Base-by-base conservation (phyloP, 2,797 vertebrate species). In the Sphenodon punctatus region DNA sequence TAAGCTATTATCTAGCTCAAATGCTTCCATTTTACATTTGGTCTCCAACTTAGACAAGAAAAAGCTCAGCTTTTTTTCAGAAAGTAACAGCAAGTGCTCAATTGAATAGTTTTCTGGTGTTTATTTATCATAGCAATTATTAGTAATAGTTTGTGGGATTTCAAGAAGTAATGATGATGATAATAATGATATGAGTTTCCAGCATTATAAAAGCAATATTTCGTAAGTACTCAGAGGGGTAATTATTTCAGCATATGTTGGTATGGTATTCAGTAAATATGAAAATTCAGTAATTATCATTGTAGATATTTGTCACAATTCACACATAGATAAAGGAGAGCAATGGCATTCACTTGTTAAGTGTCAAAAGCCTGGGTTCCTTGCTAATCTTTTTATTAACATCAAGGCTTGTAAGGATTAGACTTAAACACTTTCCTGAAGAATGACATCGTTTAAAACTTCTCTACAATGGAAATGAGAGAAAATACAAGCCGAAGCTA, bases 151-250 rank as follows among this genome's bases (percentile, higher is more conserved):
- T 27, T 53, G 8, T 53, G 49, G 15, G 16, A 53, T 53, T 51
- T 53, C n/a, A 27, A 53, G 15, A 30, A 53, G 53, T 51, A 77
- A 49, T 8, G 22, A 32, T 59, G 22, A 49, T 34, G 46, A 23
- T 38, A 45, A 12, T 5, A 77, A 56, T 25, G 2, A 53, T 41
- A 11, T 64, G 43, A 14, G 14, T 49, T 23, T 69, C 2, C 10
- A 19, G 53, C 17, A 51, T 75, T 8, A 42, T 49, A 73, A 80
- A 27, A 55, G 74, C 67, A 55, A 32, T 56, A 80, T 74, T 85
- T 49, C n/a, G n/a, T n/a, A n/a, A n/a, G n/a, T n/a, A n/a, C n/a
- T n/a, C n/a, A 46, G 5, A 8, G 27, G 72, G 51, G 8, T 48
- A 78, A 34, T 34, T 70, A 27, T 15, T n/a, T 49, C 5, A 25